phyloP scores from a whole-genome alignment of 2,888 invertebrate genomes.

The Calliphora vomitoria region DNA sequence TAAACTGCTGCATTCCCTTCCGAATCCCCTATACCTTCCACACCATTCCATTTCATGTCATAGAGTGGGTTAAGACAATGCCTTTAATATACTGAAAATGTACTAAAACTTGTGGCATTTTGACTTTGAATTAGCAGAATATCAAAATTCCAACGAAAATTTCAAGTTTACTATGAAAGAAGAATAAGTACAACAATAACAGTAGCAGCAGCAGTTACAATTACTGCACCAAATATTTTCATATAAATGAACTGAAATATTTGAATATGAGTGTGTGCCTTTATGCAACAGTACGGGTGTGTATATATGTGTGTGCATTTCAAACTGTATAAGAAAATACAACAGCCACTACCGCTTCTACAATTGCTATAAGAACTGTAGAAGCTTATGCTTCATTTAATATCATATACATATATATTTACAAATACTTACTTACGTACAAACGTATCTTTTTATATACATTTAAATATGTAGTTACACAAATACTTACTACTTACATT shows the following conservation, averaged over 20 bases:
- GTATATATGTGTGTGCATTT: not conserved
- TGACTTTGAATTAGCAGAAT: constrained; percentile 68
- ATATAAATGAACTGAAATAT: constrained; percentile 41
- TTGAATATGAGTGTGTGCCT: not conserved
- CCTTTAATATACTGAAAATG: constrained; percentile 64
- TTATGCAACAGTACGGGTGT: not conserved
- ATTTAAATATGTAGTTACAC: too few species aligned
- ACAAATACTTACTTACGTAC: not conserved
- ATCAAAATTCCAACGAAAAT: constrained; percentile 56
- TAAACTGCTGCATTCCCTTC: not conserved
- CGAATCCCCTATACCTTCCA: not conserved
- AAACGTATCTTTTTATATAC: not conserved
- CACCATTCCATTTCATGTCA: not conserved
- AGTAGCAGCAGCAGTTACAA: constrained; percentile 1
- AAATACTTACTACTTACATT: too few species aligned
- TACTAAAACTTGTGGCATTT: constrained; percentile 61
- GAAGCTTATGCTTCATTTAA: constrained; percentile 61
- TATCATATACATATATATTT: constrained; percentile 6
- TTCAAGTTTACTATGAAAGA: constrained; percentile 49
- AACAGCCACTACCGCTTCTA: constrained; percentile 5
- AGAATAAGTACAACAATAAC: not conserved
- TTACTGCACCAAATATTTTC: constrained; percentile 34
- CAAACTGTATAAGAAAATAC: constrained; percentile 2
- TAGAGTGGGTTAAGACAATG: constrained; percentile 38
- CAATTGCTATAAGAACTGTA: constrained; percentile 10